phyloP scores from a whole-genome alignment of 64 coral and sea anemone genomes.

The Platygyra sinensis region DNA sequence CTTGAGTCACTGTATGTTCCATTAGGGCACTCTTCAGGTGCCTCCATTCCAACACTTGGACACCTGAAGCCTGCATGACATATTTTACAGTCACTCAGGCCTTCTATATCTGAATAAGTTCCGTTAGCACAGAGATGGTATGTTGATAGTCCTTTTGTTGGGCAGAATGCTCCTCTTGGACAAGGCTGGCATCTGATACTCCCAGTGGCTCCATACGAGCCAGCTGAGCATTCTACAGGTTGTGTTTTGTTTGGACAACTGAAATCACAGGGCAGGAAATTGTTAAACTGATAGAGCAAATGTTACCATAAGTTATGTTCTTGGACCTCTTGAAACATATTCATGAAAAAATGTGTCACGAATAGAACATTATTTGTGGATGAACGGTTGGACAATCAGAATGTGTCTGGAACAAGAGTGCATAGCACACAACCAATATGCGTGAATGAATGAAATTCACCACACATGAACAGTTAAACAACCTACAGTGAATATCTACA shows the following conservation, averaged over 20 bases:
- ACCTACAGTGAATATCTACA: not conserved
- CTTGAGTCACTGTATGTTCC: conserved; percentile 35
- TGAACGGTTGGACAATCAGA: not conserved
- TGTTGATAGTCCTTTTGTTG: conserved; percentile 22
- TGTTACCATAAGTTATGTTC: no score
- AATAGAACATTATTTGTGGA: not conserved
- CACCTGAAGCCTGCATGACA: conserved; percentile 44
- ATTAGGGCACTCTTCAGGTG: conserved; percentile 9
- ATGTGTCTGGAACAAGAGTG: no score
- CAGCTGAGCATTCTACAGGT: conserved; percentile 32
- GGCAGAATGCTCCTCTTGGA: conserved; percentile 60
- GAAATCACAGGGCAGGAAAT: not conserved
- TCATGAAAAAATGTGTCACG: not conserved
- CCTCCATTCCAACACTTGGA: conserved; percentile 33
- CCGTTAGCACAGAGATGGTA: conserved; percentile 71
- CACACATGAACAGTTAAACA: not conserved
- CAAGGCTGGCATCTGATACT: conserved; percentile 51
- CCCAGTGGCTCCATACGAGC: conserved; percentile 40
- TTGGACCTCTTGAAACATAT: no score
- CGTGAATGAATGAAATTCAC: not conserved
- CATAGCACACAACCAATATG: not conserved
- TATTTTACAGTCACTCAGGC: conserved; percentile 7
- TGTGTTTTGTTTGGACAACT: conserved; percentile 48
- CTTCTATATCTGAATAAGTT: conserved; percentile 16
- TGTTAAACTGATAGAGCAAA: not conserved